phyloP scores from a whole-genome alignment of 2,888 invertebrate genomes.

The Augochlorella aurata region DNA sequence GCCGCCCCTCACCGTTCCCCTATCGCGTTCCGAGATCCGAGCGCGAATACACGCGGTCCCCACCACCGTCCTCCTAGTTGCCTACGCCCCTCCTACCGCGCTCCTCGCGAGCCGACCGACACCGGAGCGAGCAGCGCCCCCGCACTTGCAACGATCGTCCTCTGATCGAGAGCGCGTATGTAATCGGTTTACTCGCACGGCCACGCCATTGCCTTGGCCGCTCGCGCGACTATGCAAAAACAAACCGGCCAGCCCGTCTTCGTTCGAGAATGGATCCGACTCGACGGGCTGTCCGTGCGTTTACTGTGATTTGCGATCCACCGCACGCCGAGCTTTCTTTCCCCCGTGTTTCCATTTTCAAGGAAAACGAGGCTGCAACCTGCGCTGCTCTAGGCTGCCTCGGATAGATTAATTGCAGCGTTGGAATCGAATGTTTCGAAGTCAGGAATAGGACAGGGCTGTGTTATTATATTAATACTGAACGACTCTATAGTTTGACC shows the following conservation, averaged over 20 bases:
- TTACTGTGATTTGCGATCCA: not conserved
- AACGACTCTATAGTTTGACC: no score
- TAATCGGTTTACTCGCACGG: slow-evolving; percentile 55
- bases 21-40: not conserved
- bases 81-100: not conserved
- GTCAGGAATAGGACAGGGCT: no score
- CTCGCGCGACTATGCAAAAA: slow-evolving; percentile 30
- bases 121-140: slow-evolving; percentile 25
- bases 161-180: slow-evolving; percentile 44
- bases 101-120: slow-evolving; percentile 3
- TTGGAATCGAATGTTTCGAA: no score
- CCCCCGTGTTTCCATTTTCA: not conserved
- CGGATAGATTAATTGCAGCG: no score
- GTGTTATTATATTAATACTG: no score
- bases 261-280: not conserved
- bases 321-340: not conserved
- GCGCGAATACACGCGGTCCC: not conserved
- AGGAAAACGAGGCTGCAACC: no score
- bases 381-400: no score
- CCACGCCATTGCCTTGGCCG: slow-evolving; percentile 43
- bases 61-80: not conserved
- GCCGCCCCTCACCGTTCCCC: not conserved
- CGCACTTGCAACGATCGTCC: slow-evolving; percentile 23
- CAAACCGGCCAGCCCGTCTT: slow-evolving; percentile 16
- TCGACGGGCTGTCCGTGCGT: not conserved